Percentiles rank a stretch among this genome's conserved stretches.
Conservation (phyloP, 2,113 vertebrate genomes). For the Romanogobio albipinnatus region DNA sequence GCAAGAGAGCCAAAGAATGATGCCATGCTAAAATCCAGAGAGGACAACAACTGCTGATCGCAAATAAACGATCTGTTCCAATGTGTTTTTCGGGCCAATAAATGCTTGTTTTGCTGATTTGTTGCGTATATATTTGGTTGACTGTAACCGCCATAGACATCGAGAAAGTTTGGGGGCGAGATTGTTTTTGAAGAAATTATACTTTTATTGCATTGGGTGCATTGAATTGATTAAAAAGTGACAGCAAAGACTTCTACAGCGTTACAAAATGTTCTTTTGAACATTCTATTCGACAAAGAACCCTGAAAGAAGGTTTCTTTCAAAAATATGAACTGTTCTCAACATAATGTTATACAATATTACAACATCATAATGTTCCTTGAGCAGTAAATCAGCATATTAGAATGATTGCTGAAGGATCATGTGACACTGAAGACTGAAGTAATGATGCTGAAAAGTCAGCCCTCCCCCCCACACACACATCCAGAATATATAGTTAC, state of each 20-base stretch:
- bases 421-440: neutral
- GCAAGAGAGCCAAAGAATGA: conserved; percentile 30
- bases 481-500: neutral
- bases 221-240: neutral
- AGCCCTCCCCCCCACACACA: too few relatives aligned
- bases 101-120: neutral
- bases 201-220: neutral
- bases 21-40: conserved; percentile 7
- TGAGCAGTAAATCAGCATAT: neutral
- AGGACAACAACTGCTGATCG: neutral
- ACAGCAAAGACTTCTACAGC: neutral
- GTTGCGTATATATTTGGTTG: neutral
- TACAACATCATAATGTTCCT: neutral
- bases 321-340: neutral
- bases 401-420: neutral
- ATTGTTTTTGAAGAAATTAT: neutral
- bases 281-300: neutral
- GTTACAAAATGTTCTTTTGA: neutral
- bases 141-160: neutral
- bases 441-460: neutral
- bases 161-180: too few relatives aligned
- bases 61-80: neutral
- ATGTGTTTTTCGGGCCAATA: neutral
- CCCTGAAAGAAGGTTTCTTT: neutral
- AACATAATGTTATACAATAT: neutral